A percentile compares a stretch with the other conserved stretches of the same genome.
Conservation (phyloP, 2,113 vertebrate species). For the Catharus fuscescens region DNA sequence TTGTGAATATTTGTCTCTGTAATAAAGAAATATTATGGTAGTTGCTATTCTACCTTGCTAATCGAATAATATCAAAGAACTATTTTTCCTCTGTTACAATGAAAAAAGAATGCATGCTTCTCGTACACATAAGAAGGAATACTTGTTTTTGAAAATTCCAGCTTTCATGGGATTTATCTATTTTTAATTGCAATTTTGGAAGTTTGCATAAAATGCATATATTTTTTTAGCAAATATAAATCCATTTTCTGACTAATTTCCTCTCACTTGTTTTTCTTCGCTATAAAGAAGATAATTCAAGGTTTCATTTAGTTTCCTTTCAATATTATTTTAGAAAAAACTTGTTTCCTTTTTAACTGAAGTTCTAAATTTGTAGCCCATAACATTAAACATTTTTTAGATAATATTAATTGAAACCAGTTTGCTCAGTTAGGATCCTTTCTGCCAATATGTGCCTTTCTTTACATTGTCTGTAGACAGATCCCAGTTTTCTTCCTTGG, state of each 20-base stretch:
- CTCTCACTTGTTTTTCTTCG: neutral
- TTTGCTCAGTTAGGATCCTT: neutral
- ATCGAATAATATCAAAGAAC: neutral
- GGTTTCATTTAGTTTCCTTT: neutral
- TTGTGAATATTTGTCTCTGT: rapidly evolving
- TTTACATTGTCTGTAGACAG: neutral
- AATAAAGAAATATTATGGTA: neutral
- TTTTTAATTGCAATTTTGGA: neutral
- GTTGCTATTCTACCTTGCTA: neutral
- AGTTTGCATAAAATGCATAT: neutral
- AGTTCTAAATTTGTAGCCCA: neutral
- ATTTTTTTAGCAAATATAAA: neutral
- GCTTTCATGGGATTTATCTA: neutral
- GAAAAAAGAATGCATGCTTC: neutral
- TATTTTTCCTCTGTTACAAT: neutral
- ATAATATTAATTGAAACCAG: neutral
- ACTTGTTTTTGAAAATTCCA: neutral
- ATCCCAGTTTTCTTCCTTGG: neutral
- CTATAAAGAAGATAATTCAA: neutral
- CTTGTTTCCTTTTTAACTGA: neutral
- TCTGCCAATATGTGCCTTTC: neutral
- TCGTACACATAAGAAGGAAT: neutral
- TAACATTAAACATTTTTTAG: neutral
- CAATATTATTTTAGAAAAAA: neutral
- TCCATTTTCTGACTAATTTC: neutral